A percentile compares a stretch with the other conserved stretches of the same genome.
phyloP scores from a whole-genome alignment of 2,113 vertebrate species.

The Orcinus orca region DNA sequence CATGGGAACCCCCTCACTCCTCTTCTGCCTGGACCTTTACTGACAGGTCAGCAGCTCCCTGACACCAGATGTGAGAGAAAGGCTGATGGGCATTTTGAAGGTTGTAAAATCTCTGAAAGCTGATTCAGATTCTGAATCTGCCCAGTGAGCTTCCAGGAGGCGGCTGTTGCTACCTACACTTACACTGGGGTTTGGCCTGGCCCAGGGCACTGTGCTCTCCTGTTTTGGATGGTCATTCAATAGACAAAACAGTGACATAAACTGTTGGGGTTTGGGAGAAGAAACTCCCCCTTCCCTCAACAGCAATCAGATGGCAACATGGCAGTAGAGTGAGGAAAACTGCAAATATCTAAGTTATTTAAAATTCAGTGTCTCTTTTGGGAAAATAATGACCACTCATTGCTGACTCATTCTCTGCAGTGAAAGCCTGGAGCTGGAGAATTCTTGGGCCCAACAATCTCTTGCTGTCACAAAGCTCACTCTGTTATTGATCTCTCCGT shows the following conservation, averaged over 20 bases:
- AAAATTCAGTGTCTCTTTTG: background rate
- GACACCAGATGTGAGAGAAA: background rate
- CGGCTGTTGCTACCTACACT: no score
- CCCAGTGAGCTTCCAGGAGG: background rate
- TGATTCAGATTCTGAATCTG: background rate
- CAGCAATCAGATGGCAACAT: background rate
- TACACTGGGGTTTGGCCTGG: background rate
- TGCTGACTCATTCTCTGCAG: background rate
- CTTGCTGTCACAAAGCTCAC: background rate
- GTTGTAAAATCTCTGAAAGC: background rate
- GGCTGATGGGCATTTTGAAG: background rate
- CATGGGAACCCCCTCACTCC: background rate
- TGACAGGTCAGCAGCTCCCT: background rate
- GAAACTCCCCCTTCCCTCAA: background rate
- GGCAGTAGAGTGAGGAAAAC: background rate
- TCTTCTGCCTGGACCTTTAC: background rate
- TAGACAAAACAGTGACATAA: background rate
- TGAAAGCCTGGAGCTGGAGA: background rate
- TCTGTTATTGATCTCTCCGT: slow-evolving; percentile 31
- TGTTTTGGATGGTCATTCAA: background rate
- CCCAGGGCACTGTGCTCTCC: background rate
- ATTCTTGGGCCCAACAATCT: background rate
- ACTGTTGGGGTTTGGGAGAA: background rate
- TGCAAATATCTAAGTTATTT: background rate
- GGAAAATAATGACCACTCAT: background rate